Base-by-base conservation (phyloP, 2,888 invertebrate species). In the Drosophila colorata region DNA sequence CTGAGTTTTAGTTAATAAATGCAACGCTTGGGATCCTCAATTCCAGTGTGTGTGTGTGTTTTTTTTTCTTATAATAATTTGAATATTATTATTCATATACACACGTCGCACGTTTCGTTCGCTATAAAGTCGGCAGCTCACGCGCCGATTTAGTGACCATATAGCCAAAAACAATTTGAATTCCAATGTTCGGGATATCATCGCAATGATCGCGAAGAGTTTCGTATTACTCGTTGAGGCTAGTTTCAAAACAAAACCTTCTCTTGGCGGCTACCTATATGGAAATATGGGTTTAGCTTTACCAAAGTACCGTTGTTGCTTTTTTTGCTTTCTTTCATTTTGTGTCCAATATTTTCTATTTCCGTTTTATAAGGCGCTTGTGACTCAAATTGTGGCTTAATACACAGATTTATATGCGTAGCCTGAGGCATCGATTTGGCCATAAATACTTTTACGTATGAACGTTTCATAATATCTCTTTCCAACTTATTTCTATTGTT, bases 71-170 rank as follows among this genome's bases (percentile, higher is more conserved):
- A n/a, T n/a, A 63, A 68, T 71, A 74, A 82, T 82, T 82, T 80
- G 69, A 88, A 88, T 86, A 83, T 86, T 88, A 80, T 80, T 88
- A 83, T 88, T 86, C 80, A 88, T 88, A 86, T 69, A 67, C 70
- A 66, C 57, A 69, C 74, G 69, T 46, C 55, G 69, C 83, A 76
- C 74, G 82, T 78, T 73, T 63, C 60, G 23, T 61, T 68, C 37
- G 85, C 74, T 38, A 83, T 80, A 82, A 85, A 86, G 61, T 38
- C 68, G 67, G 35, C 59, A 74, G 44, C 48, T 68, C 66, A 71
- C 72, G 80, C 75, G 68, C 75, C 65, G 40, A 74, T 80, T 68
- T 73, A 65, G 65, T 78, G 65, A 74, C 61, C 74, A 66, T 64
- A 68, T 64, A 67, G 56, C 56, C 63, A 64, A 73, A 72, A 68